A percentile compares a stretch with the other conserved stretches of the same genome.
Evolutionary conservation across 2,888 invertebrate genomes (phyloP).

Genomic region (Hesperia comma): DNA sequence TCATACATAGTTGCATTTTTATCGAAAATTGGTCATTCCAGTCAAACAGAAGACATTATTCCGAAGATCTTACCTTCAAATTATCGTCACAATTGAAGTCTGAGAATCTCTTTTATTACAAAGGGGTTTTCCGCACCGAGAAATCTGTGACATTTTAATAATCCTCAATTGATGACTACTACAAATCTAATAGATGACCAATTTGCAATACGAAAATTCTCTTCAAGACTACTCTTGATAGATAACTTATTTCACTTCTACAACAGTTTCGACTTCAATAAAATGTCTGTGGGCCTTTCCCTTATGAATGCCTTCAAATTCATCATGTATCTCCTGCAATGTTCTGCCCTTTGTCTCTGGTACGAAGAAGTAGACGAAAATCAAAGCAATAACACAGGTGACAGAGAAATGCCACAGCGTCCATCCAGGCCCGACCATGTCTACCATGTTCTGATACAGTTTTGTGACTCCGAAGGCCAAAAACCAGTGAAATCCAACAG

Average conservation of each 20-base stretch:
- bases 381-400: slow-evolving; percentile 82
- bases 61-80: too few species aligned
- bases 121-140: not conserved
- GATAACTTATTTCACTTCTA: slow-evolving; percentile 10
- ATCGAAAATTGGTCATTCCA: not conserved
- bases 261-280: slow-evolving; percentile 71
- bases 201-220: not conserved
- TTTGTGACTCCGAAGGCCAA: slow-evolving; percentile 87
- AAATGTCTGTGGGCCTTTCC: slow-evolving; percentile 73
- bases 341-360: slow-evolving; percentile 87
- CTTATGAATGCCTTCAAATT: slow-evolving; percentile 76
- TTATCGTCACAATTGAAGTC: too few species aligned
- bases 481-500: slow-evolving; percentile 87
- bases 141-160: not conserved
- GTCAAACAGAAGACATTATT: not conserved
- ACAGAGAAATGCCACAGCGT: slow-evolving; percentile 87
- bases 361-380: slow-evolving; percentile 86
- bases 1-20: not conserved
- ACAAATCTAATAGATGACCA: not conserved
- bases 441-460: slow-evolving; percentile 85
- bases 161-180: not conserved
- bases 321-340: slow-evolving; percentile 81
- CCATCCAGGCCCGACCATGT: slow-evolving; percentile 82
- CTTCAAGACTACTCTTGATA: not conserved
- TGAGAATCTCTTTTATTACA: too few species aligned